Evolutionary conservation across 1,140 invertebrate species (phyloP), one percentile per base, ranked within the genome.

Genomic region (Saccostrea glomerata): DNA sequence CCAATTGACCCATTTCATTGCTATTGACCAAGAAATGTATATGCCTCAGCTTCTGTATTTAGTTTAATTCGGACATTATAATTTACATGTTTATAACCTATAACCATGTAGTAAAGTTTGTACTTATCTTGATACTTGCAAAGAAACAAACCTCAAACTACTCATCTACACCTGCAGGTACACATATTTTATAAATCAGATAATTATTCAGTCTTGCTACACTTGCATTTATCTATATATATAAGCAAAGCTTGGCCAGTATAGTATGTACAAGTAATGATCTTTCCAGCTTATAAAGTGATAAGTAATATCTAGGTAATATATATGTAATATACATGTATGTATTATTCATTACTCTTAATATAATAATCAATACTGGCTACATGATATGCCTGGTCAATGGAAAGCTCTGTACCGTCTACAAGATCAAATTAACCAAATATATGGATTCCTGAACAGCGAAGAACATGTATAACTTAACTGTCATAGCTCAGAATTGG

Each of bases 281-380:
- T 25, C 25, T 23, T 30, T 13, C 25, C 4, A 77, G 70, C 70
- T 6, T 30, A 9, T 20, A 4, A 70, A 73, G 25, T 73, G 70
- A 6, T 73, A 11, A 73, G 25, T 36, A 36, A 25, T 73, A 36
- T 36, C 2, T 77, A 15, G 9, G 7, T 15, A 77, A 25, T 63
- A 63, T 47, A 47, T 47, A 47, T 47, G 47, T 63, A 63, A 36
- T 63, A 63, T 63, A 60, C 58, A 63, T 77, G 6, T 17, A 63
- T 63, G 25, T 30, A 77, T 77, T 77, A 77, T 77, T 77, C 70
- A 77, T 60, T 77, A 77, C 9, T 30, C 70, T 77, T 77, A 13
- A 77, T 77, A 77, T 77, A 77, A 1, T 15, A 77, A 77, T 77
- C 70, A 77, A 77, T 77, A 77, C 30, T 15, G 58, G 20, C 25